Base-by-base conservation (phyloP, 2,888 invertebrate genomes). In the Ectropis crepuscularia region DNA sequence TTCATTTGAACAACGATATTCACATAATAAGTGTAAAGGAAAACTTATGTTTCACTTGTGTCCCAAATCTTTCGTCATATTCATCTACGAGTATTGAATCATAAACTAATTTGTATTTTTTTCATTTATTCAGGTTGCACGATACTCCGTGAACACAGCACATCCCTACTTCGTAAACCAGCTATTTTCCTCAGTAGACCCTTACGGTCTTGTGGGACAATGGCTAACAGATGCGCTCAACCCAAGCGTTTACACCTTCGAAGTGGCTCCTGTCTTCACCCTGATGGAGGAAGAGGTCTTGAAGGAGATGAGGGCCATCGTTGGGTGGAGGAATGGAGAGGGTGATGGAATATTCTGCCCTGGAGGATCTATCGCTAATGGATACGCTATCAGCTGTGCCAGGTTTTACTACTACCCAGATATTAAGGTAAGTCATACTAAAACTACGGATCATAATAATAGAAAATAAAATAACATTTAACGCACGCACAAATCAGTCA, bases 131-230 rank as follows among this genome's bases (percentile, higher is more conserved):
- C 79, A 92, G 92, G 87, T 92, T 12, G 88, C 92, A 16, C 94
- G 95, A 41, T 97, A 96, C 90, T 98, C 98, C 48, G 98, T 98
- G 0, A 98, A 98, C 88, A 97, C 97, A 0, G 97, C 96, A 0
- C 97, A 98, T 84, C 98, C 97, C 0, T 96, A 96, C 82, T 98
- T 98, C 83, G 96, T 97, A 38, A 98, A 98, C 86, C 98, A 98
- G 83, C 89, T 98, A 10, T 98, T 96, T 85, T 97, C 97, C 0
- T 95, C 96, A 5, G 93, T 97, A 38, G 97, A 97, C 86, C 97
- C 97, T 0, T 97, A 97, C 74, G 97, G 97, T 0, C 88, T 97
- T 57, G 93, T 96, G 48, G 97, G 96, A 0, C 97, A 97, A 81
- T 97, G 97, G 96, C 83, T 97, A 69, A 96, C 97, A 0, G 97